Evolutionary conservation across 1,140 invertebrate species (phyloP).

Genomic region (Pygmarrhopalites habei): DNA sequence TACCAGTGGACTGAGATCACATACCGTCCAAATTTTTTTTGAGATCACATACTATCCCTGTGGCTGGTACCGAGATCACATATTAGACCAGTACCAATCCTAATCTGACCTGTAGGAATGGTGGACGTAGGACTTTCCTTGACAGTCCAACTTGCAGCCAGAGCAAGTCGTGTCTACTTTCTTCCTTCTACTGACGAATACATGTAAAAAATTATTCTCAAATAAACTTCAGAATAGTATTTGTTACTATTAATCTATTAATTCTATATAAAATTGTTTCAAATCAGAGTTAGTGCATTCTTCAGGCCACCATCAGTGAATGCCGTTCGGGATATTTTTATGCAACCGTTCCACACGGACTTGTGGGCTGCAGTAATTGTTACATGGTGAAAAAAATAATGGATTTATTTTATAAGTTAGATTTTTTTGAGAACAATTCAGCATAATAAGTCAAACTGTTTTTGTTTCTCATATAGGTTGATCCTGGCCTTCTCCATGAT

Average conservation of each 20-base stretch:
- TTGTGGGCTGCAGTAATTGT: conserved; percentile 32
- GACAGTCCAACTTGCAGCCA: conserved; percentile 7
- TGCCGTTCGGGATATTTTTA: conserved; percentile 36
- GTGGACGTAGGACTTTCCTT: conserved; percentile 11
- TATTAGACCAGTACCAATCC: no score
- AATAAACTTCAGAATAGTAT: neutral
- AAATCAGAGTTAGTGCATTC: conserved; percentile 28
- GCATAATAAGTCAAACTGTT: no score
- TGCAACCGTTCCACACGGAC: conserved; percentile 17
- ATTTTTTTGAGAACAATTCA: no score
- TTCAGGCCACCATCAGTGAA: conserved; percentile 22
- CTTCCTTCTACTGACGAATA: conserved; percentile 28
- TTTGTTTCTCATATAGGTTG: conserved; percentile 5
- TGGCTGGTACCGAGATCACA: no score
- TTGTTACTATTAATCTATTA: neutral
- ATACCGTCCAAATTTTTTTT: no score
- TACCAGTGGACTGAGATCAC: no score
- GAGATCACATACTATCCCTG: no score
- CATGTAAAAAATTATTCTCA: conserved; percentile 17
- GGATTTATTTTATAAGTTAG: no score
- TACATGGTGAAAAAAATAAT: no score
- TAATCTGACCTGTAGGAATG: no score
- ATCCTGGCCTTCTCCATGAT: conserved; percentile 25
- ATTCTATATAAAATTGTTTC: conserved; percentile 5
- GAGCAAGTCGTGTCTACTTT: conserved; percentile 18